Evolutionary conservation across 1,140 invertebrate genomes (phyloP), one percentile per base, ranked within the genome.

Genomic region (Aphis craccivora): DNA sequence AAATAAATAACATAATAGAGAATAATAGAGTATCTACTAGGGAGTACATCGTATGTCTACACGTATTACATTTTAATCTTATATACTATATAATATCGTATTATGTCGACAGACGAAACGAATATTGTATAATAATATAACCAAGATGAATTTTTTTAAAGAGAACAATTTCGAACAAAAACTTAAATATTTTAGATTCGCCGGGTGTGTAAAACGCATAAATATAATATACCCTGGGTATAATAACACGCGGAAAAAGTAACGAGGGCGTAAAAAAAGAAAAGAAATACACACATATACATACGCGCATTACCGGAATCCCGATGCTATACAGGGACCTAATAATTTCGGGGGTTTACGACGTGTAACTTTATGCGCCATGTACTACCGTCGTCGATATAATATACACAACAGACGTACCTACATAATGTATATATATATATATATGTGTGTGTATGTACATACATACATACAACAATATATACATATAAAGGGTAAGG

Each of bases 401-500:
- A 45, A 87, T 87, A 35, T 35, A 87, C 37, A 35, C 43, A 25
- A 48, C 30, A 14, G 9, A 30, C 40, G 84, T 45, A 86, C 40
- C 48, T 81, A 81, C 35, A n/a, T 35, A 37, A 30, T 83, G n/a
- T 9, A 83, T 20, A 81, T 7, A 37, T 37, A 22, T 81, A 81
- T 14, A 40, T 20, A 18, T 18, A 37, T 37, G 20, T 35, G 86
- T 53, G 53, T 8, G 37, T 40, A 37, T 40, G 2, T 23, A 43
- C 5, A 83, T 40, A 23, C 35, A 83, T 83, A 23, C 35, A 81
- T 81, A 20, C 35, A 81, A 45, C 45, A 45, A 45, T 35, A 37
- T 81, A 81, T 18, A 81, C 20, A 40, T 35, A 88, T 37, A 88
- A 89, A 89, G 87, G 87, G 35, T n/a, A 53, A 89, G 87, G 48